phyloP scores from a whole-genome alignment of 2,888 invertebrate genomes.

The Oscheius onirici region DNA sequence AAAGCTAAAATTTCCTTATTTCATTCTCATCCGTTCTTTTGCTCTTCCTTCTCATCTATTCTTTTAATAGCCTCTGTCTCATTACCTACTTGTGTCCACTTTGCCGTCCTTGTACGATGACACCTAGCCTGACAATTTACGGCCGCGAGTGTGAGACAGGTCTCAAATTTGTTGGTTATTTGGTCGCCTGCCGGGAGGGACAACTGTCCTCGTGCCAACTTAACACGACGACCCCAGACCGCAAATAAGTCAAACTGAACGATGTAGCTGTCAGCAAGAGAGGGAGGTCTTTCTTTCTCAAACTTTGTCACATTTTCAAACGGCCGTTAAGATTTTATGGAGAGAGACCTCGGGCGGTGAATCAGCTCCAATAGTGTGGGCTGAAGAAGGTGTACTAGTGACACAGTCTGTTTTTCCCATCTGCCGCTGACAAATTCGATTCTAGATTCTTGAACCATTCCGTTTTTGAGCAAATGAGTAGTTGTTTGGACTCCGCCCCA shows the following conservation, averaged over 20 bases:
- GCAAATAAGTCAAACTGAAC: background rate
- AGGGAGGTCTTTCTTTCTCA: background rate
- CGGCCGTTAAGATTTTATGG: constrained; percentile 9
- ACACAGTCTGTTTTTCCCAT: background rate
- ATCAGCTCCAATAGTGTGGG: constrained; percentile 1
- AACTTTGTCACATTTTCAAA: background rate
- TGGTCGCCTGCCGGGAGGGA: background rate
- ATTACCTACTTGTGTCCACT: too few species aligned
- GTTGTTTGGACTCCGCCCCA: too few species aligned
- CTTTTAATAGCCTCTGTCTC: too few species aligned
- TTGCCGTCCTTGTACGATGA: background rate
- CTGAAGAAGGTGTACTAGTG: background rate
- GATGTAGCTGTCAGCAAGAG: background rate
- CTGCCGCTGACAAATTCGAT: background rate
- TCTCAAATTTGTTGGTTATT: constrained; percentile 17
- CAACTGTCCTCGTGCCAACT: constrained; percentile 6
- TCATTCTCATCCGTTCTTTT: too few species aligned
- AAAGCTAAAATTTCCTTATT: too few species aligned
- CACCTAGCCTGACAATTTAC: constrained; percentile 21
- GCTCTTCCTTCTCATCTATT: too few species aligned
- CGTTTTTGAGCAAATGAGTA: background rate
- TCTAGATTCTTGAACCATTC: background rate
- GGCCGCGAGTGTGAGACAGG: constrained; percentile 5
- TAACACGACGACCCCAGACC: background rate
- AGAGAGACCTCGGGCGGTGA: background rate